phyloP scores from a whole-genome alignment of 2,888 invertebrate species.

The Sphinx pinastri region DNA sequence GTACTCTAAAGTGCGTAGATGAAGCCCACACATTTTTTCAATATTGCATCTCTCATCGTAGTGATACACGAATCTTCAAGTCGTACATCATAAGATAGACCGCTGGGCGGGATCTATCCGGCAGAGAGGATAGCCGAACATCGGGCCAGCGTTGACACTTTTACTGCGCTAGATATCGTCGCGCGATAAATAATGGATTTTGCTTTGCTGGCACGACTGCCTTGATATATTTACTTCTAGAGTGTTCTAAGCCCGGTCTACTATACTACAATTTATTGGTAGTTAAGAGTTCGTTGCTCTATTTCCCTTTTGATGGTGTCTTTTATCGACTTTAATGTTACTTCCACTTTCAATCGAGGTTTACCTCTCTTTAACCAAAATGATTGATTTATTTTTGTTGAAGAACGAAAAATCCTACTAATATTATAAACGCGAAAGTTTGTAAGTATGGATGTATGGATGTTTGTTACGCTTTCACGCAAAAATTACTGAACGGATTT shows the following conservation, averaged over 20 bases:
- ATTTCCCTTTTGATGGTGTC: too few species aligned
- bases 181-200: constrained; percentile 64
- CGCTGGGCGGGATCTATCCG: constrained; percentile 47
- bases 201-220: constrained; percentile 36
- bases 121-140: constrained; percentile 50
- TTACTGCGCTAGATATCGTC: constrained; percentile 70
- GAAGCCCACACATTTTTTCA: not conserved
- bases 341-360: too few species aligned
- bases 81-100: constrained; percentile 50
- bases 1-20: not conserved
- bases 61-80: constrained; percentile 39
- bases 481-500: too few species aligned
- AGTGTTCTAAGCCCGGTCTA: not conserved
- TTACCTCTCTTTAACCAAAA: too few species aligned
- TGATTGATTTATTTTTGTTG: too few species aligned
- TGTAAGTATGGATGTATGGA: too few species aligned
- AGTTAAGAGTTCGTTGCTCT: not conserved
- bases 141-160: constrained; percentile 70
- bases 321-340: too few species aligned
- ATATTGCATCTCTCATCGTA: constrained; percentile 1
- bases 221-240: constrained; percentile 20
- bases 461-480: too few species aligned
- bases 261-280: not conserved
- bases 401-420: too few species aligned
- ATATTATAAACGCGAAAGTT: too few species aligned